A percentile compares a stretch with the other conserved stretches of the same genome.
phyloP scores from a whole-genome alignment of 1,140 invertebrate genomes.

The Oedothorax gibbosus region DNA sequence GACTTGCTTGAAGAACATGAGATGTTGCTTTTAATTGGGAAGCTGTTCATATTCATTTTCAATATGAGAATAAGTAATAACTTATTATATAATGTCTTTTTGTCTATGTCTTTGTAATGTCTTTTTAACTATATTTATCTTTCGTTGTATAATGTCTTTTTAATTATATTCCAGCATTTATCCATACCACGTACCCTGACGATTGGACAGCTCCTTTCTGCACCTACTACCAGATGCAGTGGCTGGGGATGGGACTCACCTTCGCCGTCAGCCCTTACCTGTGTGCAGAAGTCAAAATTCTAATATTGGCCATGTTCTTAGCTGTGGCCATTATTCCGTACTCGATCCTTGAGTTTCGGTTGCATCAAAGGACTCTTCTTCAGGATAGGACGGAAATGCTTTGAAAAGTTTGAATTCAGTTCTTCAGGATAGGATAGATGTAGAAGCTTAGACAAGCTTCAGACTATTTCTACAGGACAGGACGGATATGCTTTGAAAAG shows the following conservation, averaged over 20 bases:
- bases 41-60: too few species aligned
- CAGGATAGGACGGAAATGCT: slow-evolving; percentile 43
- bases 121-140: too few species aligned
- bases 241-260: slow-evolving; percentile 36
- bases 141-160: too few species aligned
- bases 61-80: too few species aligned
- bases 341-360: slow-evolving; percentile 47
- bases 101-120: too few species aligned
- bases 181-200: slow-evolving; percentile 36
- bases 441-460: too few species aligned
- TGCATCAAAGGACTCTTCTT: slow-evolving; percentile 31
- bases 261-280: slow-evolving; percentile 47
- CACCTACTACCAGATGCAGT: slow-evolving; percentile 42
- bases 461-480: slow-evolving; percentile 8
- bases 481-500: slow-evolving; percentile 30
- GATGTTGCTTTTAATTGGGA: too few species aligned
- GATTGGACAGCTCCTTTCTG: slow-evolving; percentile 59
- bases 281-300: slow-evolving; percentile 50
- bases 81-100: too few species aligned
- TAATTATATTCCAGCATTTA: slow-evolving; percentile 54
- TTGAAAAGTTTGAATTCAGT: neutral
- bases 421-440: too few species aligned
- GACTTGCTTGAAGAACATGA: too few species aligned
- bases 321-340: slow-evolving; percentile 46
- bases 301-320: slow-evolving; percentile 26